A percentile compares a stretch with the other conserved stretches of the same genome.
Conservation (phyloP, 2,113 vertebrate species). For the Eupsittula cactorum region DNA sequence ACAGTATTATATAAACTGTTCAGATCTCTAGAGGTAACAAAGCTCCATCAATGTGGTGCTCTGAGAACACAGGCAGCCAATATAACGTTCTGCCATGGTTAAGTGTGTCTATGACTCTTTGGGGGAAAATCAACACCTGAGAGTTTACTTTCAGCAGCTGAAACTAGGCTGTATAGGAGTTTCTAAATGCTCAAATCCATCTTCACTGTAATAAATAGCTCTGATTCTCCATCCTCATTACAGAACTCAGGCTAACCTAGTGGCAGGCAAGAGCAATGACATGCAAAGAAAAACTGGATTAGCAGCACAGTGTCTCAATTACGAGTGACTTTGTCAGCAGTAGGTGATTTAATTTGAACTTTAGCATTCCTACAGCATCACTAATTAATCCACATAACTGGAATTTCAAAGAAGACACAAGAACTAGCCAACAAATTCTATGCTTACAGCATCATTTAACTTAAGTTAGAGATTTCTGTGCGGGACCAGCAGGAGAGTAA, state of each 20-base stretch:
- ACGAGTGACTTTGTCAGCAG: not conserved
- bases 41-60: rapidly evolving
- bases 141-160: not conserved
- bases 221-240: not conserved
- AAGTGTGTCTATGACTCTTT: not conserved
- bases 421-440: not conserved
- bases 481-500: not conserved
- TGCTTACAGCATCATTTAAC: not conserved
- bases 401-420: not conserved
- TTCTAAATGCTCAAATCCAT: not conserved
- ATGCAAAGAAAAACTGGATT: not conserved
- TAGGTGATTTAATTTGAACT: not conserved
- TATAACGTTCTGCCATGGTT: not conserved
- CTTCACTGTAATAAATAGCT: not conserved
- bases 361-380: not conserved
- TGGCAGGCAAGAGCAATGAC: not conserved
- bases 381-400: not conserved
- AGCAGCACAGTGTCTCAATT: not conserved
- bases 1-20: not conserved
- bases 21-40: not conserved
- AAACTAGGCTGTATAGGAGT: not conserved
- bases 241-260: not conserved
- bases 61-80: not conserved
- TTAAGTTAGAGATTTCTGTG: not conserved
- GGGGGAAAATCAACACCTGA: not conserved